These are phyloP conservation scores for Nysson spinosus DNA, from an alignment of 2,888 invertebrate species.

Conservation along the genomic window DNA sequence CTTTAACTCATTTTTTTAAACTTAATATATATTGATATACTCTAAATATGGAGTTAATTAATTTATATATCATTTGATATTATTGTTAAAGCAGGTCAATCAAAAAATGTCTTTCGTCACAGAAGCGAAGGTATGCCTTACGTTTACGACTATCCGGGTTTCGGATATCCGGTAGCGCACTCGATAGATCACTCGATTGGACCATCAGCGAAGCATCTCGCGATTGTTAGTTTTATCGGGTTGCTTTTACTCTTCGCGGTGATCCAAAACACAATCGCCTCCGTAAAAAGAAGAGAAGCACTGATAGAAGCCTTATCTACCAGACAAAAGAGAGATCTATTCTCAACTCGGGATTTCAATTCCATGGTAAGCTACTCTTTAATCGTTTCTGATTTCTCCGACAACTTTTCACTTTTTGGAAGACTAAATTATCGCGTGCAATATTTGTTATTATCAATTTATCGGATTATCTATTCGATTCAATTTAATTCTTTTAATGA, in stretches of 20 bases:
- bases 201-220: constrained; percentile 69
- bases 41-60: no score
- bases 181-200: constrained; percentile 51
- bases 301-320: constrained; percentile 67
- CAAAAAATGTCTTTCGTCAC: constrained; percentile 31
- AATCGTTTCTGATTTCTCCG: no score
- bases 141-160: constrained; percentile 49
- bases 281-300: constrained; percentile 67
- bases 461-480: no score
- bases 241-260: constrained; percentile 72
- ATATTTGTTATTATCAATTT: no score
- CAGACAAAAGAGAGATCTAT: constrained; percentile 67
- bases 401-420: no score
- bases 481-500: no score
- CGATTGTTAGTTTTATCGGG: constrained; percentile 74
- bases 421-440: no score
- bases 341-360: constrained; percentile 50
- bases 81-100: no score
- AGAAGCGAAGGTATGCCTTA: constrained; percentile 51
- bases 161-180: constrained; percentile 52
- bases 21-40: no score
- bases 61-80: no score
- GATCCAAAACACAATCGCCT: constrained; percentile 71
- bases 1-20: no score
- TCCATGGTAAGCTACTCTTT: constrained; percentile 54